Base-by-base conservation (phyloP, 2,113 vertebrate genomes). In the Silurus asotus region DNA sequence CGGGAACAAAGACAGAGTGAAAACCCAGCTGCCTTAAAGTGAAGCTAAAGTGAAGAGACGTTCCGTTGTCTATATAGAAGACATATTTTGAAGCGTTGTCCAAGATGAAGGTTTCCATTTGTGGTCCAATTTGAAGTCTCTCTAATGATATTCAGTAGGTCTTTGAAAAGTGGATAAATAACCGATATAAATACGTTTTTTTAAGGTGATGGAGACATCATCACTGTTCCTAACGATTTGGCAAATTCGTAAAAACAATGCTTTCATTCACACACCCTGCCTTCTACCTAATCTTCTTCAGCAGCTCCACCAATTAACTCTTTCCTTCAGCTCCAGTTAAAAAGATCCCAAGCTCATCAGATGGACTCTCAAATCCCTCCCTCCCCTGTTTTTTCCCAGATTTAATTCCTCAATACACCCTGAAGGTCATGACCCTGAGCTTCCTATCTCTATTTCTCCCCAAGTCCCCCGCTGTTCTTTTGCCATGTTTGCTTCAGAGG, bases 281-380 rank as follows among this genome's bases (percentile, higher is more conserved):
- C 19, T 0, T 61, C 53, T 37, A 25, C 67, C 69, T 85, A 85
- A 87, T 83, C 86, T 86, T 64, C 86, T 67, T 82, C 84, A 82
- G 48, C 62, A 86, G 58, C 77, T 67, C 65, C 77, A 61, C 78
- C 81, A 89, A 88, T 90, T 87, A 89, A 84, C 58, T 72, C 85
- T 56, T 77, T 87, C 81, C 55, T 76, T 62, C 65, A 85, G 62
- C 72, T 59, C 11, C 84, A 28, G 49, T 87, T 87, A 86, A 88
- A 85, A 87, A 86, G 84, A 88, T 55, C 84, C 72, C 61, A 61
- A 86, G 88, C 86, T 87, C 81, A 85, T 90, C 77, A 80, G 84
- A 81, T 77, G 45, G 53, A 79, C 23, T 61, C 77, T 76, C 56
- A 8, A 79, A 17, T 55, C 70, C 69, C 56, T 8, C 0, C 80